Evolutionary conservation across 2,113 vertebrate genomes (phyloP), one percentile per base, ranked within the genome.

Genomic region (Toxotes chatareus): DNA sequence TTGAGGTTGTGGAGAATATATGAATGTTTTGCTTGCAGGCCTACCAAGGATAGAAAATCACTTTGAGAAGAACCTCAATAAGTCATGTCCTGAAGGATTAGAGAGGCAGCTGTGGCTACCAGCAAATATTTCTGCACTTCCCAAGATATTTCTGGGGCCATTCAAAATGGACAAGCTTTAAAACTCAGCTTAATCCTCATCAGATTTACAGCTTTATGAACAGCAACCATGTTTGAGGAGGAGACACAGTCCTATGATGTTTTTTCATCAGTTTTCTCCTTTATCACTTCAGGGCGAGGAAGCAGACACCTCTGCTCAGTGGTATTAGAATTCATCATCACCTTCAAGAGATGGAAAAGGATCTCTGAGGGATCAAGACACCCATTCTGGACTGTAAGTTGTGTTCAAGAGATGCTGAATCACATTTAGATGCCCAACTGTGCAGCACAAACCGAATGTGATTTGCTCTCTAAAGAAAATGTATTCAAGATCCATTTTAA

Each of bases 251-350:
- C 47, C 46, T 47, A 7, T 61, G 40, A 49, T 79, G 81, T 80
- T 60, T 78, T 84, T 88, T 88, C 36, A 81, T 74, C 19, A 32
- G n/a, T 73, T 79, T 73, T 79, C 27, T 84, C 19, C 60, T 81
- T 38, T 83, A 19, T 92, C 65, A 19, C 38, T 79, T 23, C 82
- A 93, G 92, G 80, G 56, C 0, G 78, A 72, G 68, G 86, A 85
- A 66, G 63, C 77, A 51, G 69, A 78, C 16, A 13, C 66, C 61
- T 63, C 74, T 44, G 62, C 47, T 34, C 46, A 23, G 59, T 47
- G 78, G 79, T 56, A 73, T 85, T 76, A 82, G 65, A 87, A 75
- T 75, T 89, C 91, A 91, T 91, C 93, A 67, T 90, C 88, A 90
- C 87, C 77, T 92, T 91, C 70, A 49, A 80, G 85, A 88, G 74